Evolutionary conservation across 2,797 vertebrate species (phyloP).

Genomic region (Esox masquinongy): DNA sequence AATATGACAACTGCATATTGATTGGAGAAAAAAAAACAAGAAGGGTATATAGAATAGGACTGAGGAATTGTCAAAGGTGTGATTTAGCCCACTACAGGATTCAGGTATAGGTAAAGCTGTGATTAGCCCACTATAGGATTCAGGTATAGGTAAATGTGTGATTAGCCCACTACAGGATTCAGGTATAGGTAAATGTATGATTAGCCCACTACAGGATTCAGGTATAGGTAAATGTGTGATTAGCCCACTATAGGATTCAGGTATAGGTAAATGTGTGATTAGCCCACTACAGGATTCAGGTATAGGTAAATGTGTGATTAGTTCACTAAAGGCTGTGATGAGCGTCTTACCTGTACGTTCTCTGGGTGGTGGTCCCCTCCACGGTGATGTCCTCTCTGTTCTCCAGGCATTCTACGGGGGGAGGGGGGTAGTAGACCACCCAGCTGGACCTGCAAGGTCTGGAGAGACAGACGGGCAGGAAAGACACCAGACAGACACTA

Average conservation of each 20-base stretch:
- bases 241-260: too few relatives aligned
- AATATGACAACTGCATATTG: background rate
- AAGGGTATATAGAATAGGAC: background rate
- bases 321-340: background rate
- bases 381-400: slow-evolving; percentile 74
- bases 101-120: too few relatives aligned
- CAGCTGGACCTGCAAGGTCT: slow-evolving; percentile 71
- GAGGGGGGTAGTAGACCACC: slow-evolving; percentile 70
- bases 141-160: background rate
- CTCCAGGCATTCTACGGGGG: slow-evolving; percentile 79
- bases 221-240: too few relatives aligned
- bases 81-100: too few relatives aligned
- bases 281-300: background rate
- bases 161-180: background rate
- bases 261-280: too few relatives aligned
- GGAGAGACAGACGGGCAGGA: slow-evolving; percentile 1
- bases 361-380: slow-evolving; percentile 78
- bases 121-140: too few relatives aligned
- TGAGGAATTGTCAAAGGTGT: too few relatives aligned
- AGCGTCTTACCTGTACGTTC: slow-evolving; percentile 74
- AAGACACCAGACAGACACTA: background rate
- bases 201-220: too few relatives aligned
- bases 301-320: background rate
- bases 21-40: background rate
- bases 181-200: too few relatives aligned